phyloP scores from a whole-genome alignment of 2,888 invertebrate genomes.

The Hemicrepidius hirtus region DNA sequence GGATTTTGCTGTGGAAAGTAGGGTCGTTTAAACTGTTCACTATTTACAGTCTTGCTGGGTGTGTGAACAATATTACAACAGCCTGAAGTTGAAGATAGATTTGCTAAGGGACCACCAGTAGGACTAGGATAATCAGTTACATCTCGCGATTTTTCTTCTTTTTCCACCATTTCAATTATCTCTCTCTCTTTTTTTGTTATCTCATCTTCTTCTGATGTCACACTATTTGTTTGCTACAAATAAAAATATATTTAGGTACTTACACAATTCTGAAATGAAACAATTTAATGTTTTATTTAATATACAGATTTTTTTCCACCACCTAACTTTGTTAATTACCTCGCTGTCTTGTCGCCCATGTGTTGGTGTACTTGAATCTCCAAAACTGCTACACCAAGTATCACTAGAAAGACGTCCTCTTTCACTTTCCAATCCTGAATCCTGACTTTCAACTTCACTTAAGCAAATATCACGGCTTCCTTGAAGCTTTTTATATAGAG shows the following conservation, averaged over 20 bases:
- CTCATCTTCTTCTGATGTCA: slow-evolving; percentile 88
- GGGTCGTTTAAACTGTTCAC: slow-evolving; percentile 63
- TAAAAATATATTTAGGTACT: slow-evolving; percentile 35
- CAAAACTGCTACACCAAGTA: slow-evolving; percentile 74
- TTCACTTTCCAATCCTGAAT: slow-evolving; percentile 86
- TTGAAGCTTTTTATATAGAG: slow-evolving; percentile 79
- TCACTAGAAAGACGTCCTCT: slow-evolving; percentile 74
- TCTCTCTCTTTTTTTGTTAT: slow-evolving; percentile 79
- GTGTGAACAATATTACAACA: slow-evolving; percentile 28
- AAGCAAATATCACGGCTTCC: slow-evolving; percentile 64
- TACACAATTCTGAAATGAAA: neutral
- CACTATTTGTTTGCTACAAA: slow-evolving; percentile 76
- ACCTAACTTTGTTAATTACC: slow-evolving; percentile 65
- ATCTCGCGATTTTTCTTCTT: slow-evolving; percentile 75
- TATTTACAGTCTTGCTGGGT: slow-evolving; percentile 56
- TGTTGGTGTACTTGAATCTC: slow-evolving; percentile 64
- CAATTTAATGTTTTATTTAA: no score
- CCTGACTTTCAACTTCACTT: slow-evolving; percentile 78
- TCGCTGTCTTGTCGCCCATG: slow-evolving; percentile 90
- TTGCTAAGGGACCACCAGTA: neutral
- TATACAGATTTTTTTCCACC: no score
- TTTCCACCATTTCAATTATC: slow-evolving; percentile 79
- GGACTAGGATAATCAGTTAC: slow-evolving; percentile 24
- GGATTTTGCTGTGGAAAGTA: slow-evolving; percentile 60
- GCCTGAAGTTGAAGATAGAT: neutral